Evolutionary conservation across 2,113 vertebrate genomes (phyloP), one percentile per base, ranked within the genome.

Genomic region (Tragelaphus imberbis): DNA sequence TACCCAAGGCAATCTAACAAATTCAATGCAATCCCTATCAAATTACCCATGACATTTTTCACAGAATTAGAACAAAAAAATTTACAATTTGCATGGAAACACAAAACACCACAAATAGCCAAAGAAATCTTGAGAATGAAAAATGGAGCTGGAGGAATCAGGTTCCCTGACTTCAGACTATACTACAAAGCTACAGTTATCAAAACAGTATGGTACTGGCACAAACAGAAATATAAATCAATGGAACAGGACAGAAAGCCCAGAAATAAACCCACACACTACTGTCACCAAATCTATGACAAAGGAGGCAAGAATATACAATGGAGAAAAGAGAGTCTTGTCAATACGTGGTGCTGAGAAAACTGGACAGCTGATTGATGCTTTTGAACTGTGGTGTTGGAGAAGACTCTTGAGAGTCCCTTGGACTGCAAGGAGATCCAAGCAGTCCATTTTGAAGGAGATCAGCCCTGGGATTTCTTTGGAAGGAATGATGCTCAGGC

Each of bases 311-410:
- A 40, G n/a, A 40, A 40, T 12, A 40, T 13, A 75, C n/a, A 75
- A 75, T 13, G 68, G 68, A 40, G 68, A 40, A 40, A 23, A 40
- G n/a, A 40, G 2, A 23, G 19, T 23, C n/a, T 75, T 10, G 3
- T 75, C n/a, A 75, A 75, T 25, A 75, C 0, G 0, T 75, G 19
- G n/a, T 40, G n/a, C 19, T 75, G n/a, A 0, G 5, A 75, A 75
- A 75, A 40, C 68, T 40, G 11, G 68, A 40, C 68, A 40, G n/a
- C 68, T 13, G 49, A 49, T 49, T 49, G 49, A 49, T 49, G 49
- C 49, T 49, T 49, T 12, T 49, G 49, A 49, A 49, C 49, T 49
- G 49, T 2, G 49, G 49, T 49, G 49, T 49, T 49, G 49, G 49
- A 49, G 49, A 49, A 49, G 49, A 49, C 49, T 49, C 49, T 49